Evolutionary conservation across 2,113 vertebrate species (phyloP), one percentile per base, ranked within the genome.

Genomic region (Ailuropoda melanoleuca): DNA sequence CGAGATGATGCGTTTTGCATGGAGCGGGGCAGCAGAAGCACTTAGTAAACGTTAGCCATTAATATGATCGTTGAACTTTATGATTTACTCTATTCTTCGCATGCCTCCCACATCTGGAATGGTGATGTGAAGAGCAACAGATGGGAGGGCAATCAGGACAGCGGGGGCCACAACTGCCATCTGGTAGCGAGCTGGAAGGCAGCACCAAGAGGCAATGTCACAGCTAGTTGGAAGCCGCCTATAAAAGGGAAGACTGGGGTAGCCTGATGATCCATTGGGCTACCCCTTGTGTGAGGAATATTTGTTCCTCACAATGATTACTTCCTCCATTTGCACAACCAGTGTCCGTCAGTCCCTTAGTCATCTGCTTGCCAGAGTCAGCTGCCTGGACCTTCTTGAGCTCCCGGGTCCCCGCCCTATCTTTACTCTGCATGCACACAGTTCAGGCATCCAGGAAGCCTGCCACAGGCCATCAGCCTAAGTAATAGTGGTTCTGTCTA

Each of bases 41-140:
- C 62, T 93, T 43, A 60, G 70, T 84, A 84, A 96, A 84, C 14
- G 62, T 70, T 58, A 88, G 74, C 50, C 82, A 56, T 93, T 55
- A 95, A 53, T 43, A 50, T 87, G 95, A 90, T 83, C 0, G 1
- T 75, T 70, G 78, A 83, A 75, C 90, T 93, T 93, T 62, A 95
- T 17, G 92, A 93, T 85, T 85, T 34, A 39, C 83, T 96, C 81
- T 50, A 10, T 68, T 96, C 95, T 90, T 66, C n/a, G 14, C 56
- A 58, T 2, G 62, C 58, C 87, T 97, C 78, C 78, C 78, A 26
- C 55, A 89, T 68, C 86, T 92, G 94, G 89, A 95, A 62, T 18
- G 60, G 74, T 14, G 39, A 62, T 12, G 58, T 68, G 83, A 81
- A 70, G 68, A 95, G 55, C 74, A 83, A 70, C 75, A 93, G 93